phyloP scores from a whole-genome alignment of 2,888 invertebrate genomes.

The Dioctria rufipes region DNA sequence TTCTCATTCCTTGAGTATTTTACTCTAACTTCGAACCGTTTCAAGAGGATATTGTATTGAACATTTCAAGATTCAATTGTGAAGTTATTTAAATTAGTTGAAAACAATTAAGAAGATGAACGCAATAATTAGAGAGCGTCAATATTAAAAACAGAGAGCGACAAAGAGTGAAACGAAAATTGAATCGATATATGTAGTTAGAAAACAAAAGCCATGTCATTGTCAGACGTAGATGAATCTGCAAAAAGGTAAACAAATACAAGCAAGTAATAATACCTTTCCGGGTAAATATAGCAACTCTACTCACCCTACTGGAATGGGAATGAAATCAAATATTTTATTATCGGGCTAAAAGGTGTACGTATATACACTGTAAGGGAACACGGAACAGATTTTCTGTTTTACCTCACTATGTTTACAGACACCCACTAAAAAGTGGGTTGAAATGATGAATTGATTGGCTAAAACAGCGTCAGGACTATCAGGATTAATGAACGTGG shows the following conservation, averaged over 20 bases:
- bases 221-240: background rate
- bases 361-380: constrained; percentile 1
- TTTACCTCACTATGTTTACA: background rate
- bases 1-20: too few relatives aligned
- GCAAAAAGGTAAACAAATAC: background rate
- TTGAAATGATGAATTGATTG: constrained; percentile 17
- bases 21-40: too few relatives aligned
- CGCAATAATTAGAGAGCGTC: too few relatives aligned
- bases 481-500: background rate
- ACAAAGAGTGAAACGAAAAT: background rate
- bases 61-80: too few relatives aligned
- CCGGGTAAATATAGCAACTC: constrained; percentile 4
- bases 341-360: background rate
- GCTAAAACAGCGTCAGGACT: background rate
- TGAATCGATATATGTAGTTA: background rate
- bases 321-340: constrained; percentile 28
- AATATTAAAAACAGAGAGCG: background rate
- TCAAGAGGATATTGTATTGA: too few relatives aligned
- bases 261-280: background rate
- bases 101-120: too few relatives aligned
- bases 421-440: constrained; percentile 1
- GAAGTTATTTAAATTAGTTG: too few relatives aligned
- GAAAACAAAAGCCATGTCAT: constrained; percentile 18
- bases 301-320: background rate
- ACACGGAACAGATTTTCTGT: constrained; percentile 5